Evolutionary conservation across 2,113 vertebrate genomes (phyloP).

Genomic region (Acanthochromis polyacanthus): DNA sequence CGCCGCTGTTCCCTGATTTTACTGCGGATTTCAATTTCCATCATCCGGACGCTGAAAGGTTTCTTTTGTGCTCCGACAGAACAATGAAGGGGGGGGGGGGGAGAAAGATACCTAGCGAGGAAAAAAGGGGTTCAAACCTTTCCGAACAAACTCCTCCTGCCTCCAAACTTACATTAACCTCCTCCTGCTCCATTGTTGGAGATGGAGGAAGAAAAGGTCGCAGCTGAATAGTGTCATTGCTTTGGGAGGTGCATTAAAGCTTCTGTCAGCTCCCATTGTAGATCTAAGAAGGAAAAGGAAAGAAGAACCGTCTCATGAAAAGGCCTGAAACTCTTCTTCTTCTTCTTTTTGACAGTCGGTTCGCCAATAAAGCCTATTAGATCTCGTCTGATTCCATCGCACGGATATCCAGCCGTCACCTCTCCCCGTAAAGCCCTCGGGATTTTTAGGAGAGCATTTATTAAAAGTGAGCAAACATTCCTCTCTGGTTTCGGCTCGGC

Average conservation of each 20-base stretch:
- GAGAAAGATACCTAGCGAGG: neutral
- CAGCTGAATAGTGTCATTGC: constrained; percentile 56
- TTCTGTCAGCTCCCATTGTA: constrained; percentile 58
- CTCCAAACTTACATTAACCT: constrained; percentile 59
- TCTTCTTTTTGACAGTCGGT: constrained; percentile 18
- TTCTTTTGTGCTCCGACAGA: constrained; percentile 51
- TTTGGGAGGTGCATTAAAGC: constrained; percentile 49
- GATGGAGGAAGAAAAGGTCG: constrained; percentile 24
- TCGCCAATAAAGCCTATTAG: constrained; percentile 63
- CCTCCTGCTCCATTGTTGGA: constrained; percentile 62
- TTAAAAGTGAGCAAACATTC: constrained; percentile 76
- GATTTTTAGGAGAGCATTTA: constrained; percentile 61
- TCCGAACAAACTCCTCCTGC: constrained; percentile 43
- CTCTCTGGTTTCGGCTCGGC: constrained; percentile 56
- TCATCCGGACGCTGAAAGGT: constrained; percentile 61
- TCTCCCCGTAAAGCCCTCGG: constrained; percentile 58
- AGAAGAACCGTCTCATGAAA: constrained; percentile 48
- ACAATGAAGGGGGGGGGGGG: constrained; percentile 38
- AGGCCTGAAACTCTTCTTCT: constrained; percentile 3
- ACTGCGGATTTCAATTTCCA: constrained; percentile 70
- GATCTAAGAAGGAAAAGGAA: constrained; percentile 48
- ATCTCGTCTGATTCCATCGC: constrained; percentile 38
- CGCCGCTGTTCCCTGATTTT: constrained; percentile 53
- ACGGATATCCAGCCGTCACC: constrained; percentile 51
- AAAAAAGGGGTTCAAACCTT: constrained; percentile 34